phyloP scores from a whole-genome alignment of 2,113 vertebrate species.

The Oreochromis aureus region DNA sequence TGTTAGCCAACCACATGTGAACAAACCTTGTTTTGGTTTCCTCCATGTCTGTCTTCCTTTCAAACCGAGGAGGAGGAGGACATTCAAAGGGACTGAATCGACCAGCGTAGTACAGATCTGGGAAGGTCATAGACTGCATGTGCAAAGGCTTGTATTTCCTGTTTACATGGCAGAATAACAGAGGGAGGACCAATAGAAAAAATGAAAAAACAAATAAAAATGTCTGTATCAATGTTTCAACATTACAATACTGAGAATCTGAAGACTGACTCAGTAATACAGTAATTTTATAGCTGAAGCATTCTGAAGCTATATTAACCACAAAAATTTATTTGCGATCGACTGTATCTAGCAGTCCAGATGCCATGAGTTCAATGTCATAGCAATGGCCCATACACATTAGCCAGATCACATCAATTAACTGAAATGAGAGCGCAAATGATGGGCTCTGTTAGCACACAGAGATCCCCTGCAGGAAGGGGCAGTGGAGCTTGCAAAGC shows the following conservation, averaged over 20 bases:
- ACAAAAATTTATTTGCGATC: neutral
- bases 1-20: neutral
- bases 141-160: conserved; percentile 82
- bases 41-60: neutral
- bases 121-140: conserved; percentile 78
- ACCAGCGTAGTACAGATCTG: conserved; percentile 72
- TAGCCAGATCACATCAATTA: conserved; percentile 53
- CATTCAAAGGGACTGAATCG: conserved; percentile 80
- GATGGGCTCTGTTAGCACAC: conserved; percentile 43
- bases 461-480: conserved; percentile 23
- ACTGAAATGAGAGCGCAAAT: conserved; percentile 45
- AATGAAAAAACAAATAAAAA: neutral
- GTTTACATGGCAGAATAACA: conserved; percentile 9
- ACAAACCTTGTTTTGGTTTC: conserved; percentile 48
- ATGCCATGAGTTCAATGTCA: conserved; percentile 21
- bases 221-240: neutral
- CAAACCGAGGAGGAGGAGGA: conserved; percentile 32
- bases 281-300: neutral
- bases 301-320: neutral
- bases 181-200: neutral
- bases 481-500: conserved; percentile 18
- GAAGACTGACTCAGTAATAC: neutral
- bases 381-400: neutral
- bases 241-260: neutral
- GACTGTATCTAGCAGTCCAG: neutral